phyloP scores from a whole-genome alignment of 2,113 vertebrate species.

The Ardeotis arabs region DNA sequence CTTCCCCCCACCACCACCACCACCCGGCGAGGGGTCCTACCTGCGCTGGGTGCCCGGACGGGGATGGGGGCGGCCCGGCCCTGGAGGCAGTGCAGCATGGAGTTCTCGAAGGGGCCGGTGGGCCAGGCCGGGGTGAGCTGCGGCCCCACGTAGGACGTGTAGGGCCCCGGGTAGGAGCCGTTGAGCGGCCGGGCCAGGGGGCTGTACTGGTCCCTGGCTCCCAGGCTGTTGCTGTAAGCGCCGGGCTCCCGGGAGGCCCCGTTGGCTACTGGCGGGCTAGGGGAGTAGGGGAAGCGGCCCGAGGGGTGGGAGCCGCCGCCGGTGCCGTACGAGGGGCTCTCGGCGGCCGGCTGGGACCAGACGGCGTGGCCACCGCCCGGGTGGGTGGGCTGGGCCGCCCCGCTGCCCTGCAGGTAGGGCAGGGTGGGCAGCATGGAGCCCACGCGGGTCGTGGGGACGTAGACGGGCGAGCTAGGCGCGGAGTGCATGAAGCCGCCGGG shows the following conservation, averaged over 20 bases:
- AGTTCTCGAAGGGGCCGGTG: conserved; percentile 89
- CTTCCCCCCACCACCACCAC: neutral
- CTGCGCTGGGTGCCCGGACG: conserved; percentile 88
- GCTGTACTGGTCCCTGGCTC: conserved; percentile 91
- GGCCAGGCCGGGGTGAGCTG: conserved; percentile 90
- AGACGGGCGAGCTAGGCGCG: conserved; percentile 91
- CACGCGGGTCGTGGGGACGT: conserved; percentile 93
- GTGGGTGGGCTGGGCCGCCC: conserved; percentile 83
- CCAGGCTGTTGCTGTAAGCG: conserved; percentile 78
- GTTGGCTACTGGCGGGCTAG: conserved; percentile 90
- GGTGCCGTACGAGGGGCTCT: conserved; percentile 72
- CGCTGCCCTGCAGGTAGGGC: conserved; percentile 86
- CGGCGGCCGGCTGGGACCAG: conserved; percentile 84
- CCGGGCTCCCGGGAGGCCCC: conserved; percentile 79
- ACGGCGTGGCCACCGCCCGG: conserved; percentile 80
- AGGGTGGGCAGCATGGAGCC: conserved; percentile 92
- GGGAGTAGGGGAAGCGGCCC: conserved; percentile 89
- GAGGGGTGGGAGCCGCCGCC: conserved; percentile 84
- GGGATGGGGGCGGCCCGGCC: conserved; percentile 85
- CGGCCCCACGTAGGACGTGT: conserved; percentile 88
- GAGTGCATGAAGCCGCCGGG: conserved; percentile 90
- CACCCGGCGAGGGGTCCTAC: conserved; percentile 69
- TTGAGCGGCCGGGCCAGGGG: conserved; percentile 84
- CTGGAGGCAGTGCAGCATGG: conserved; percentile 93
- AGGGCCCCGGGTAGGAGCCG: conserved; percentile 88